Conservation (phyloP, 1,140 invertebrate species). For the Potamilus streckersoni region DNA sequence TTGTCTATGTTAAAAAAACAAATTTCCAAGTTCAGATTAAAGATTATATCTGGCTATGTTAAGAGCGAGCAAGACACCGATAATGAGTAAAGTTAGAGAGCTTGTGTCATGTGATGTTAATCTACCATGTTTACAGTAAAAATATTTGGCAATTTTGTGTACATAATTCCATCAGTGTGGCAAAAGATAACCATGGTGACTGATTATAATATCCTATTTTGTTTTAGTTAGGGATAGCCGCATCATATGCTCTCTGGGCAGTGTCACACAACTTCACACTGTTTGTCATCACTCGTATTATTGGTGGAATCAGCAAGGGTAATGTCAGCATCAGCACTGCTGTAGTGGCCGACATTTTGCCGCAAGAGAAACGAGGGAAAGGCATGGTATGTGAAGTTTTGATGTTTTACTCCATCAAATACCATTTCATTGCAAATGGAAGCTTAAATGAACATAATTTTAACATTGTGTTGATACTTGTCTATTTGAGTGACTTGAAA, state of each 20-base stretch:
- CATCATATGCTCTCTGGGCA: conserved; percentile 91
- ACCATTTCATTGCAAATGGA: neutral
- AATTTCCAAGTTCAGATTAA: too few species aligned
- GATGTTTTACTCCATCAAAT: neutral
- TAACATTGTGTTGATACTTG: neutral
- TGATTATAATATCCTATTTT: too few species aligned
- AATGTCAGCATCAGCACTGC: conserved; percentile 97
- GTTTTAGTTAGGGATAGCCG: conserved; percentile 79
- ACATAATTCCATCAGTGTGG: too few species aligned
- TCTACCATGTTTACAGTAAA: too few species aligned
- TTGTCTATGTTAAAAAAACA: too few species aligned
- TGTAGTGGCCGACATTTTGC: conserved; percentile 93
- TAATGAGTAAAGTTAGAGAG: too few species aligned
- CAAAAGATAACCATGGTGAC: too few species aligned
- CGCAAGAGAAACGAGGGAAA: conserved; percentile 82
- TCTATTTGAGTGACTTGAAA: neutral
- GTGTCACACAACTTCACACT: conserved; percentile 87
- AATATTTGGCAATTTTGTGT: too few species aligned
- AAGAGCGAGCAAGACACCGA: too few species aligned
- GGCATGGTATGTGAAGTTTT: conserved; percentile 84
- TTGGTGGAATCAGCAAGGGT: conserved; percentile 96
- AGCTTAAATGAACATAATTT: neutral
- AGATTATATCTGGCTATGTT: too few species aligned
- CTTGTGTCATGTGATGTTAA: too few species aligned
- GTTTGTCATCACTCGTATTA: conserved; percentile 92